Percentiles rank a stretch among this genome's conserved stretches.
Evolutionary conservation across 2,797 vertebrate species (phyloP).

Genomic region (Poliocrania exsul): DNA sequence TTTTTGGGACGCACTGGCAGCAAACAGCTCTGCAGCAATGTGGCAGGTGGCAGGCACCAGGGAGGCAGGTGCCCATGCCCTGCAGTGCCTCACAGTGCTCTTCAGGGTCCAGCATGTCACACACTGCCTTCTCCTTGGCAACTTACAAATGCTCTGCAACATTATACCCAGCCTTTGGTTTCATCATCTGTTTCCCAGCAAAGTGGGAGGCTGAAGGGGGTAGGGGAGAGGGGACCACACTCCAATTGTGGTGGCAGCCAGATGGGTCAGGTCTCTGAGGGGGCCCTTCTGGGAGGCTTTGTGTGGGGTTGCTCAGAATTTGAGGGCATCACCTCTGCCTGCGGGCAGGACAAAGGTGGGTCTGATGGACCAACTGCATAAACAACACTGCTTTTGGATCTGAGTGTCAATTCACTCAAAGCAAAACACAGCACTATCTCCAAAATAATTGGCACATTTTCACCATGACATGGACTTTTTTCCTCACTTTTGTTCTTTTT

Average conservation of each 20-base stretch:
- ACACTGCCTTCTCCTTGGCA: background rate
- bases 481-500: background rate
- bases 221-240: background rate
- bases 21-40: background rate
- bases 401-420: background rate
- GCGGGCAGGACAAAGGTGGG: background rate
- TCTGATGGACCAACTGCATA: background rate
- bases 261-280: background rate
- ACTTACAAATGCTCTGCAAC: background rate
- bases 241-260: background rate
- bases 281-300: background rate
- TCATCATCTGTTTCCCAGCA: background rate
- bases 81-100: background rate
- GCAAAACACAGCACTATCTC: background rate
- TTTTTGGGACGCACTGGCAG: accelerated
- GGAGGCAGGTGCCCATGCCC: background rate
- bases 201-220: background rate
- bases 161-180: background rate
- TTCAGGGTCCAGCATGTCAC: accelerated
- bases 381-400: background rate
- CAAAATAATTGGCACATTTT: background rate
- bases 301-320: background rate
- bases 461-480: accelerated
- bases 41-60: accelerated
- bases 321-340: background rate